Evolutionary conservation across 2,888 invertebrate genomes (phyloP), one percentile per base, ranked within the genome.

Genomic region (Panorpa germanica): DNA sequence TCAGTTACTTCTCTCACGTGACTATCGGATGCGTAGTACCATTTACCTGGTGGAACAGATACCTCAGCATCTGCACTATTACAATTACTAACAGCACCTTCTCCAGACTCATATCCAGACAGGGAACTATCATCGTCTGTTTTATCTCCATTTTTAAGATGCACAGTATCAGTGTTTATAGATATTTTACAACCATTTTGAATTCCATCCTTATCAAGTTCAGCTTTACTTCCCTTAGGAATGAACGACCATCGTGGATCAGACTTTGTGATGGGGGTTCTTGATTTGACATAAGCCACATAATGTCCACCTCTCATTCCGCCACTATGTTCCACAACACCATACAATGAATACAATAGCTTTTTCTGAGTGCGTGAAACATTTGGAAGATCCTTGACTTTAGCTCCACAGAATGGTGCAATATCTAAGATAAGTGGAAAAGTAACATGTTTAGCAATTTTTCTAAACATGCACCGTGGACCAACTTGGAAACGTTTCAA

Each of bases 1-100:
- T 88, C 82, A 33, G 66, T 62, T 14, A 82, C 77, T 49, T 83
- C 80, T 21, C 67, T 65, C 1, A 93, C 88, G 45, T 75, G 68
- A 34, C 80, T 78, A 57, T 96, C 96, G 33, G 91, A 91, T 28
- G 91, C 75, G 49, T 80, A 80, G 58, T 80, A 96, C 96, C 96
- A 96, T 44, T 72, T 74, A 8, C 85, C 85, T 2, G 65, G 52
- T 2, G 75, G 64, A 4, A 70, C 57, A 40, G 52, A 43, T 1
- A 56, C 40, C 18, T 50, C 52, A 1, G 50, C 46, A 2, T 48
- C 44, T 4, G 51, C 49, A 18, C 49, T 48, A 12, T 45, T 44
- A 2, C 53, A 50, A 0, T 59, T 61, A 12, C 51, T 51, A 29
- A 43, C 44, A 8, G 50, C 46, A 25, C 45, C 44, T 32, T 58